Evolutionary conservation across 2,888 invertebrate genomes (phyloP), one percentile per base, ranked within the genome.

Genomic region (Euplagia quadripunctaria): DNA sequence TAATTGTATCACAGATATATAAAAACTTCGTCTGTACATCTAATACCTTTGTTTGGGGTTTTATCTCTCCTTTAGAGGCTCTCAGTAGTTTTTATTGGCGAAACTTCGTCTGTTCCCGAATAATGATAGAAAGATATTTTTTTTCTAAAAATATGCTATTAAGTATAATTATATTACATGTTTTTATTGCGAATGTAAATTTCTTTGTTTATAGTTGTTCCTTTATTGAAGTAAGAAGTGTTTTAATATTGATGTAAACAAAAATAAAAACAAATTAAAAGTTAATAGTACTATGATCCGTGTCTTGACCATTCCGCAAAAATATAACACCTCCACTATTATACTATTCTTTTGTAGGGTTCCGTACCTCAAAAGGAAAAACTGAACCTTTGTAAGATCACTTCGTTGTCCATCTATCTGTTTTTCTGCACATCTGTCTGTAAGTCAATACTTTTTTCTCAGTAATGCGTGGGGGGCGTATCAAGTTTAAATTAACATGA

Each of bases 41-140:
- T 91, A 88, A 92, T 92, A 90, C 87, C 86, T 89, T 91, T 89
- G 87, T 91, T 90, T 89, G 82, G 84, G 87, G 82, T 83, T 86
- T 87, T 89, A 86, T 90, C 79, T 85, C 78, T 88, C 76, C 86
- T 90, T 88, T 85, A 92, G 86, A 89, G 89, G 84, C 89, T 89
- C 87, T 91, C 91, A 90, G 86, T 82, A 81, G 89, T 91, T 93
- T 92, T 93, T 92, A 93, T 93, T 85, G 91, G 84, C 88, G 73
- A 90, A 93, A 93, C 87, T 93, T 91, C 78, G 80, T 73, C 79
- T 86, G 88, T 87, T 88, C 82, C 78, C 79, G 73, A 84, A 82
- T 86, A 85, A 86, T 89, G 85, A 81, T 81, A 88, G 88, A 90
- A 90, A 89, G 88, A 87, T 90, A 87, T 87, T 88, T 89, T 87